A percentile compares a stretch with the other conserved stretches of the same genome.
These are phyloP conservation scores for Cheilosia scutellata DNA, from an alignment of 2,888 invertebrate species.

Conservation along the genomic window DNA sequence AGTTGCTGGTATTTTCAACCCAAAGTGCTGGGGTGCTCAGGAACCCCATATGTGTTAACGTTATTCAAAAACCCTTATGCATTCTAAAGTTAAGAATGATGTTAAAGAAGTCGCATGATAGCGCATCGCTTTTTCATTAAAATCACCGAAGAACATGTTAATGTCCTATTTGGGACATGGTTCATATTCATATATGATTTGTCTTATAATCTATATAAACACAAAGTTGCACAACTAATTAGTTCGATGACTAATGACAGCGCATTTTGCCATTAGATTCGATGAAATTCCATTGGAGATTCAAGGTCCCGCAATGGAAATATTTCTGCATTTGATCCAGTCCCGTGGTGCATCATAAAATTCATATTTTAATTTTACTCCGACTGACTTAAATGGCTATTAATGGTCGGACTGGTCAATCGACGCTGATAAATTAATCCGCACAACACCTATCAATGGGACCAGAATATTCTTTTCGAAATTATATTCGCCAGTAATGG, in stretches of 20 bases:
- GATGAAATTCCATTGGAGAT: constrained; percentile 24
- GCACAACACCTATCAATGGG: constrained; percentile 22
- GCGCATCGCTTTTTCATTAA: no score
- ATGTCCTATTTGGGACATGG: no score
- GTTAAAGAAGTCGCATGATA: no score
- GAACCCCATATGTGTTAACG: no score
- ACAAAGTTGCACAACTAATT: background rate
- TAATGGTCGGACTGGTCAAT: constrained; percentile 35
- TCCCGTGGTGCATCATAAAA: constrained; percentile 48
- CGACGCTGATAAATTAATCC: constrained; percentile 52
- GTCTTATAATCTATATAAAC: no score
- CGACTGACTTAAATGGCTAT: constrained; percentile 45
- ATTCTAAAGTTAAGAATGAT: no score
- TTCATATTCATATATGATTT: no score
- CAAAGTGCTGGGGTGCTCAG: no score
- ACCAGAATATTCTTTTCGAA: background rate
- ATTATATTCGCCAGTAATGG: background rate
- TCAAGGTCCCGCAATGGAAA: constrained; percentile 42
- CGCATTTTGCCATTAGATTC: constrained; percentile 25
- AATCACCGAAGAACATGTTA: no score
- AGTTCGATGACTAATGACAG: constrained; percentile 16
- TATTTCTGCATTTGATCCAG: constrained; percentile 33
- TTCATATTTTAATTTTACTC: constrained; percentile 56
- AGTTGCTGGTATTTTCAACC: no score
- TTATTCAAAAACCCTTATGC: no score